Conservation (phyloP, 37 sponge, comb jelly and placozoan species). For the Halisarca cf. caerulea region DNA sequence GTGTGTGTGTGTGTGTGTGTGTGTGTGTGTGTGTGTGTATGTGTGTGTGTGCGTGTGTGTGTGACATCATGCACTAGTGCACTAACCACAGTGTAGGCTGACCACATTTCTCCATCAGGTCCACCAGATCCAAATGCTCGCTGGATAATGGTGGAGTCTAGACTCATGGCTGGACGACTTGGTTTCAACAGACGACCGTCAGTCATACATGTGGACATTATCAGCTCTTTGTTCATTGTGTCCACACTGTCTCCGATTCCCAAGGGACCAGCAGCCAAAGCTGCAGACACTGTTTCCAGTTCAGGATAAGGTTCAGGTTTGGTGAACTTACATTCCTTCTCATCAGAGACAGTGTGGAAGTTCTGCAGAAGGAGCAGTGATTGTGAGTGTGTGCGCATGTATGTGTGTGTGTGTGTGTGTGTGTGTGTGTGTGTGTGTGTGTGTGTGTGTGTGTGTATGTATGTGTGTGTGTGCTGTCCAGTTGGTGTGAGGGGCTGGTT, state of each 20-base stretch:
- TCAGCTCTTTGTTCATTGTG: slow-evolving; percentile 44
- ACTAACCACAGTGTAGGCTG: slow-evolving; percentile 63
- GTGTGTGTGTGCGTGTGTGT: neutral
- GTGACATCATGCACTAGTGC: no score
- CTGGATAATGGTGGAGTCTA: slow-evolving; percentile 70
- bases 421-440: no score
- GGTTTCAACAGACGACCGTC: slow-evolving; percentile 79
- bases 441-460: no score
- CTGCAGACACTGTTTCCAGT: slow-evolving; percentile 67
- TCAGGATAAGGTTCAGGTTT: slow-evolving; percentile 47
- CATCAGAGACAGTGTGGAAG: slow-evolving; percentile 17
- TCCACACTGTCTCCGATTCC: slow-evolving; percentile 63
- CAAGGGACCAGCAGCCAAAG: slow-evolving; percentile 68
- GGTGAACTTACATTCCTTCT: slow-evolving; percentile 27
- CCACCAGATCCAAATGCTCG: slow-evolving; percentile 65
- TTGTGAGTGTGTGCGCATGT: no score
- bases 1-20: no score
- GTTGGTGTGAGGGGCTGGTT: no score
- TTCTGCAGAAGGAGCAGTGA: neutral
- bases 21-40: neutral
- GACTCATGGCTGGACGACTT: slow-evolving; percentile 65
- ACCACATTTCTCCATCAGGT: slow-evolving; percentile 59
- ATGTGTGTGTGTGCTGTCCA: neutral
- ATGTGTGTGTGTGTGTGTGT: no score
- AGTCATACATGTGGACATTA: slow-evolving; percentile 73